phyloP scores from a whole-genome alignment of 2,797 vertebrate species.

The Botia kubotai region DNA sequence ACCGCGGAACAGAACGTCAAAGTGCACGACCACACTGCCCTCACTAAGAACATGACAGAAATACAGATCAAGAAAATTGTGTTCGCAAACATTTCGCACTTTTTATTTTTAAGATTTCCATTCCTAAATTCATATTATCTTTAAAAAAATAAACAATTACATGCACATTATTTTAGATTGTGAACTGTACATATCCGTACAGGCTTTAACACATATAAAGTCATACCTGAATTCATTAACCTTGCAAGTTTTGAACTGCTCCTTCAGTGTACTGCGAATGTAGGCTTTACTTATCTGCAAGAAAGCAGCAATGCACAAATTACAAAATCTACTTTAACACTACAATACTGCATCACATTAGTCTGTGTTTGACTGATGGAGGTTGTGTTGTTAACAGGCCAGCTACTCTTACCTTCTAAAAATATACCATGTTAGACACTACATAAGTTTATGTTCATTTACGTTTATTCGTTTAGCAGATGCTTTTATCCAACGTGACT shows the following conservation, averaged over 20 bases:
- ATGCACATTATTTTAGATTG: background rate
- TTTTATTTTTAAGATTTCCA: background rate
- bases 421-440: background rate
- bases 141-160: background rate
- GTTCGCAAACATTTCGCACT: no score
- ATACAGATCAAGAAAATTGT: no score
- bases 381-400: background rate
- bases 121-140: background rate
- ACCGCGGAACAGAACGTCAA: conserved; percentile 69
- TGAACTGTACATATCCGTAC: background rate
- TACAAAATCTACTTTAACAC: background rate
- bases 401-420: background rate
- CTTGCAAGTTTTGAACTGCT: conserved; percentile 64
- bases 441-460: background rate
- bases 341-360: background rate
- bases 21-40: conserved; percentile 74
- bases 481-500: no score
- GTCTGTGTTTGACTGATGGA: background rate
- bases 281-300: conserved; percentile 71
- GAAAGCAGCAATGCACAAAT: background rate
- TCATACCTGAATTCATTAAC: conserved; percentile 73
- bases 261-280: conserved; percentile 52
- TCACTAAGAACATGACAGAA: conserved; percentile 58
- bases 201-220: background rate
- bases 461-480: no score